Conservation (phyloP, 2,113 vertebrate genomes). For the Astatotilapia flaviijosephi region DNA sequence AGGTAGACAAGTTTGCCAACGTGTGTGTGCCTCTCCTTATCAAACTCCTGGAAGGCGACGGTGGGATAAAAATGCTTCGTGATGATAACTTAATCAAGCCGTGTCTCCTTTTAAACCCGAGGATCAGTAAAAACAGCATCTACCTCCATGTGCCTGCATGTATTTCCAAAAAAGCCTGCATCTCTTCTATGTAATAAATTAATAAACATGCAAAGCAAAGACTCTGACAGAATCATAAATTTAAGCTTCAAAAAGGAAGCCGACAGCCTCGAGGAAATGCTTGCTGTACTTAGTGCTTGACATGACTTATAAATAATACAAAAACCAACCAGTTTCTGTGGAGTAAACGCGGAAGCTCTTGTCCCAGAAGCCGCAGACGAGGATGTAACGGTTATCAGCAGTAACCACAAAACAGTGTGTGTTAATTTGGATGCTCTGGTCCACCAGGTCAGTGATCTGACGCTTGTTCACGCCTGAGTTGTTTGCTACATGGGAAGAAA, state of each 20-base stretch:
- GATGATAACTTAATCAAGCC: not conserved
- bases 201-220: not conserved
- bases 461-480: slow-evolving; percentile 96
- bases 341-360: slow-evolving; percentile 98
- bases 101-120: not conserved
- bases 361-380: slow-evolving; percentile 98
- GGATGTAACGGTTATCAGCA: slow-evolving; percentile 97
- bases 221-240: not conserved
- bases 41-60: not conserved
- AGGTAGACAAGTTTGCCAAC: not conserved
- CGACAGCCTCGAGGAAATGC: not conserved
- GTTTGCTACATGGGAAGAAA: slow-evolving; percentile 74
- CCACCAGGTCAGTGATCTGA: slow-evolving; percentile 98
- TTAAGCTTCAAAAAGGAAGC: not conserved
- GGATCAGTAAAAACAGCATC: not conserved
- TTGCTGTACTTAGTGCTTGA: not conserved
- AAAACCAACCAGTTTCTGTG: slow-evolving; percentile 86
- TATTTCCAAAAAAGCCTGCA: not conserved
- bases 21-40: not conserved
- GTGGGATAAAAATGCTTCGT: not conserved
- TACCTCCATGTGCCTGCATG: not conserved
- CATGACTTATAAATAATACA: not conserved
- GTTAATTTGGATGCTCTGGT: slow-evolving; percentile 99
- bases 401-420: slow-evolving; percentile 98
- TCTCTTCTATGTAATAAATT: not conserved